A percentile compares a stretch with the other conserved stretches of the same genome.
Conservation (phyloP, 2,113 vertebrate species). For the Trichechus manatus region DNA sequence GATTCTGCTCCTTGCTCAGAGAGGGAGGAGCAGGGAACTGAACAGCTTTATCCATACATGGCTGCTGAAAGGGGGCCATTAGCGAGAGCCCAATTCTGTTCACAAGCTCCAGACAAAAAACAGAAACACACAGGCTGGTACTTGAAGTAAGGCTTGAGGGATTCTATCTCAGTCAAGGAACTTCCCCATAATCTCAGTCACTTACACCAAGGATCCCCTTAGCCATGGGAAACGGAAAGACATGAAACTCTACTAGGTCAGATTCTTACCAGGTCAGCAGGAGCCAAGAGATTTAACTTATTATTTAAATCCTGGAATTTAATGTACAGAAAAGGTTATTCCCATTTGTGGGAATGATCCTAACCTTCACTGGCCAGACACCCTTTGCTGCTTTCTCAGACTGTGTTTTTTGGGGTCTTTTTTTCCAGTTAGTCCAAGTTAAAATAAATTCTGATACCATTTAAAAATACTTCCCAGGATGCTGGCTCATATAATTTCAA, state of each 20-base stretch:
- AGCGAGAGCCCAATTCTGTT: conserved; percentile 75
- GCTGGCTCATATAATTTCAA: conserved; percentile 12
- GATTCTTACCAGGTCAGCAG: conserved; percentile 17
- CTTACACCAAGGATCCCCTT: conserved; percentile 57
- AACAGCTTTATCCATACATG: conserved; percentile 89
- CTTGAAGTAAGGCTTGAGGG: conserved; percentile 58
- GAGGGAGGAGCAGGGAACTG: conserved; percentile 86
- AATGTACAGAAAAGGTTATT: conserved; percentile 40
- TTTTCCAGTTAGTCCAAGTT: background rate
- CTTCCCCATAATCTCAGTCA: conserved; percentile 12
- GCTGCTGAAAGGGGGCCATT: conserved; percentile 77
- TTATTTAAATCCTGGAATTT: conserved; percentile 48
- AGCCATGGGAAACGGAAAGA: conserved; percentile 9
- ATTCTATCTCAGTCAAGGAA: conserved; percentile 66
- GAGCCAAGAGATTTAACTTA: background rate
- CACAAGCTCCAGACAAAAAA: conserved; percentile 44
- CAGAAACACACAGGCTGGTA: conserved; percentile 51
- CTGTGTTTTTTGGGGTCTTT: background rate
- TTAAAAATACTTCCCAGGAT: conserved; percentile 43
- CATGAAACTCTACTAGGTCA: conserved; percentile 42
- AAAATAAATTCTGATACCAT: conserved; percentile 55
- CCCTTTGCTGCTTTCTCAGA: conserved; percentile 47
- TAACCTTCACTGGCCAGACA: background rate
- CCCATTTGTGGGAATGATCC: background rate
- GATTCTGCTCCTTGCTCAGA: conserved; percentile 78